phyloP scores from a whole-genome alignment of 2,888 invertebrate genomes.

The Chymomyza amoena region DNA sequence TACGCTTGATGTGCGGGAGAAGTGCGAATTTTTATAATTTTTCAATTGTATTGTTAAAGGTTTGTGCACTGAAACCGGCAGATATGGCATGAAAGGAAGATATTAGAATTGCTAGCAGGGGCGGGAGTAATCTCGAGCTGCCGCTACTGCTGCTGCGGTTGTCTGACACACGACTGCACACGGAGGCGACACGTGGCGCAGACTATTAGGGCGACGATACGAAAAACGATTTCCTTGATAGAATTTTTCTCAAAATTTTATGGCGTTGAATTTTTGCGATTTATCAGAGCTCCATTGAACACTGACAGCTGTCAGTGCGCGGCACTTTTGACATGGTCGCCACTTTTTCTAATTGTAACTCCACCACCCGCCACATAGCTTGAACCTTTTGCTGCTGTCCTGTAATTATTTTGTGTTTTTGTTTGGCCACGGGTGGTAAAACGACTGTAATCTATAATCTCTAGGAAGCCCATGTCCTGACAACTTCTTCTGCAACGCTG shows the following conservation, averaged over 20 bases:
- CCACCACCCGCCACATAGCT: conserved; percentile 2
- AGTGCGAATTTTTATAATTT: conserved; percentile 74
- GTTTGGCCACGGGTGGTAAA: conserved; percentile 53
- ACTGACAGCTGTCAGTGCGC: conserved; percentile 48
- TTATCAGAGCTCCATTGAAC: conserved; percentile 12
- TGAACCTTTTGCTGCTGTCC: conserved; percentile 20
- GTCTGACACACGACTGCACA: conserved; percentile 68
- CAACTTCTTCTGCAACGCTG: conserved; percentile 62
- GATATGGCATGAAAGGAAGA: not conserved
- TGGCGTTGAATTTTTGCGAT: conserved; percentile 35
- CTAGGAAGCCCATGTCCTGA: conserved; percentile 29
- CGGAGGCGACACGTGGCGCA: conserved; percentile 48
- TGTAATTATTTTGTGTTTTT: conserved; percentile 70
- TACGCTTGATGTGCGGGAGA: conserved; percentile 48
- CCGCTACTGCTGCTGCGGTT: conserved; percentile 48
- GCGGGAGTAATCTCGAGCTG: conserved; percentile 23
- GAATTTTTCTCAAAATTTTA: conserved; percentile 50
- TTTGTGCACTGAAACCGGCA: conserved; percentile 21
- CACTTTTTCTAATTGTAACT: conserved; percentile 41
- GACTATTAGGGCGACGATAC: conserved; percentile 48
- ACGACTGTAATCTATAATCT: conserved; percentile 39
- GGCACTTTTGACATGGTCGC: conserved; percentile 48
- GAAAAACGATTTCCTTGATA: conserved; percentile 64
- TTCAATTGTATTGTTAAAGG: conserved; percentile 63
- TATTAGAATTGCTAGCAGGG: not conserved